Base-by-base conservation (phyloP, 1,140 invertebrate species). In the Drosophila willistoni region DNA sequence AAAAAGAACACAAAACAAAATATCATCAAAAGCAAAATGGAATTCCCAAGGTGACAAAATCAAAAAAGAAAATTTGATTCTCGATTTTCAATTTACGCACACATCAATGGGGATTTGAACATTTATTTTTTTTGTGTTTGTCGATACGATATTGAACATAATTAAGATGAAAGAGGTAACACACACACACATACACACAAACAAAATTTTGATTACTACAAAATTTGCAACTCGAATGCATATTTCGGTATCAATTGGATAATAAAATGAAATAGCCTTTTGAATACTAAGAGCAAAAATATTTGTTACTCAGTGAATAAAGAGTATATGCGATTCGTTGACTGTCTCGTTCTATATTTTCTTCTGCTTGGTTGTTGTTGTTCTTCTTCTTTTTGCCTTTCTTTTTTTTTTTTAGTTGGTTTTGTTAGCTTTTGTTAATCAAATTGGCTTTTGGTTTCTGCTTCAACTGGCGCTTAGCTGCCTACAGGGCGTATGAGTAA, bases 401-500 rank as follows among this genome's bases (percentile, higher is more conserved):
- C 25, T 56, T 25, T 7, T 34, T 10, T 29, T 36, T 1, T 1
- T 51, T 14, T 57, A n/a, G n/a, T n/a, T n/a, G n/a, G n/a, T 57
- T 51, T 51, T 2, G 29, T 29, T 29, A 51, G 44, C 44, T 71
- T 64, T 71, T 81, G 76, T 74, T 83, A 79, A 84, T 84, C 77
- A 79, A 80, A 84, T 84, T 76, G 77, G 66, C 51, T 64, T 64
- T 64, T 42, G 72, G 47, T 42, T 56, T 51, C 19, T 29, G 64
- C 41, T 68, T 76, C 42, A 71, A 59, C 68, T 72, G 57, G 39
- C 41, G 56, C 57, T 62, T 42, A 25, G 55, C 25, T 71, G 68
- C 73, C 41, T 55, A 76, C 22, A 51, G 66, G 80, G 79, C 81
- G 81, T 83, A 80, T 83, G 73, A 68, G 73, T 77, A 80, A 80